Evolutionary conservation across 2,888 invertebrate species (phyloP).

Genomic region (Pandemis corylana): DNA sequence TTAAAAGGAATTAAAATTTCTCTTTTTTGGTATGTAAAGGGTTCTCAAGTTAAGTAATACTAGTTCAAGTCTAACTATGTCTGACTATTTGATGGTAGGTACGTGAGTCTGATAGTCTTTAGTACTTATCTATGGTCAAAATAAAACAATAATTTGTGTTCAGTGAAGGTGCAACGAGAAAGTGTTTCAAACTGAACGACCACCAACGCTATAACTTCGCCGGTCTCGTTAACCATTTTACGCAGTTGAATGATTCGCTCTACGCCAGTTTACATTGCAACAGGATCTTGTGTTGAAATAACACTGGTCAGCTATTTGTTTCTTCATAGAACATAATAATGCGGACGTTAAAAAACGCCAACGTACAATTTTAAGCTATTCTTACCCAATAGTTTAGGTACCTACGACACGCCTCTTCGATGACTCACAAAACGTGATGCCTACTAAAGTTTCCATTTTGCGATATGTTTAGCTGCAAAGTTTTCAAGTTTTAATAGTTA

Average conservation of each 20-base stretch:
- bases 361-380: not conserved
- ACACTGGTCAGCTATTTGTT: conserved; percentile 12
- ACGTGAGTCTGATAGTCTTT: no score
- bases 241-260: conserved; percentile 18
- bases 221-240: conserved; percentile 29
- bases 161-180: no score
- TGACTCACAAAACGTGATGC: no score
- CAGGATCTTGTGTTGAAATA: conserved; percentile 17
- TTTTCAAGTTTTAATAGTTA: not conserved
- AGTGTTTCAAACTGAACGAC: conserved; percentile 2
- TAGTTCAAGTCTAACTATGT: no score
- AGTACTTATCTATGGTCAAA: no score
- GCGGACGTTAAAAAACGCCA: not conserved
- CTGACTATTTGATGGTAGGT: no score
- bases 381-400: not conserved
- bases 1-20: no score
- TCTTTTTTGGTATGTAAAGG: no score
- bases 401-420: not conserved
- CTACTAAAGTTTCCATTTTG: no score
- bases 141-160: no score
- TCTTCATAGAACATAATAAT: not conserved
- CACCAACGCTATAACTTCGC: conserved; percentile 15
- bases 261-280: conserved; percentile 15
- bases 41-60: no score
- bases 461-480: not conserved